Conservation (phyloP, 2,888 invertebrate genomes). For the Parochlus steinenii region DNA sequence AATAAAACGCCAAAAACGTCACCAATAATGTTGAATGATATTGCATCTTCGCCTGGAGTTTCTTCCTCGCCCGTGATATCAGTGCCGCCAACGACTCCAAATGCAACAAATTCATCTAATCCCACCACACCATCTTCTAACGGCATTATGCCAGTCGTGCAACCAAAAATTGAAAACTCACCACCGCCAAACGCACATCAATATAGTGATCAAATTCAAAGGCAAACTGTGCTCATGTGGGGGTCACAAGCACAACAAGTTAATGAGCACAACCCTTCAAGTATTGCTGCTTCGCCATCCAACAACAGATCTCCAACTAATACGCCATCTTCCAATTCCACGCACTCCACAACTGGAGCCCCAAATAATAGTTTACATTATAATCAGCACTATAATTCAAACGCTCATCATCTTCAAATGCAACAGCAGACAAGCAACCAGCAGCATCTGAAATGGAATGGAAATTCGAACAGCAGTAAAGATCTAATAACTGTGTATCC, state of each 20-base stretch:
- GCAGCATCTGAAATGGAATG: constrained; percentile 18
- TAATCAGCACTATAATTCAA: constrained; percentile 16
- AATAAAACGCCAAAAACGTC: constrained; percentile 11
- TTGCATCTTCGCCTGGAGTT: constrained; percentile 9
- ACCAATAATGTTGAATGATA: constrained; percentile 2
- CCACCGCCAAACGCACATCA: constrained; percentile 17
- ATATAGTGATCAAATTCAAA: constrained; percentile 28
- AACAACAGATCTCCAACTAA: constrained; percentile 25
- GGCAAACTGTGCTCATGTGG: constrained; percentile 92
- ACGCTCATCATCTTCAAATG: constrained; percentile 11
- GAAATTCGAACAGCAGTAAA: constrained; percentile 14
- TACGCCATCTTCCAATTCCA: constrained; percentile 29
- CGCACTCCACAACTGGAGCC: constrained; percentile 18
- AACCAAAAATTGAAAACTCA: constrained; percentile 27
- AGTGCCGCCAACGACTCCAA: constrained; percentile 15
- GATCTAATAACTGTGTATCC: constrained; percentile 15
- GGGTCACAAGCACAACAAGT: constrained; percentile 40
- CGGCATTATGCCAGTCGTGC: constrained; percentile 17
- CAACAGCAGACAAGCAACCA: constrained; percentile 12
- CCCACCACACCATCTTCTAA: constrained; percentile 1
- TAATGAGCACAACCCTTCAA: constrained; percentile 21
- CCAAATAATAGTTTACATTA: neutral
- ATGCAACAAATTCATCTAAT: constrained; percentile 18
- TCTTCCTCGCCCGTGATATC: constrained; percentile 2
- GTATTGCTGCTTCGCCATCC: constrained; percentile 12